phyloP scores from a whole-genome alignment of 2,113 vertebrate species.

The Gulo gulo region DNA sequence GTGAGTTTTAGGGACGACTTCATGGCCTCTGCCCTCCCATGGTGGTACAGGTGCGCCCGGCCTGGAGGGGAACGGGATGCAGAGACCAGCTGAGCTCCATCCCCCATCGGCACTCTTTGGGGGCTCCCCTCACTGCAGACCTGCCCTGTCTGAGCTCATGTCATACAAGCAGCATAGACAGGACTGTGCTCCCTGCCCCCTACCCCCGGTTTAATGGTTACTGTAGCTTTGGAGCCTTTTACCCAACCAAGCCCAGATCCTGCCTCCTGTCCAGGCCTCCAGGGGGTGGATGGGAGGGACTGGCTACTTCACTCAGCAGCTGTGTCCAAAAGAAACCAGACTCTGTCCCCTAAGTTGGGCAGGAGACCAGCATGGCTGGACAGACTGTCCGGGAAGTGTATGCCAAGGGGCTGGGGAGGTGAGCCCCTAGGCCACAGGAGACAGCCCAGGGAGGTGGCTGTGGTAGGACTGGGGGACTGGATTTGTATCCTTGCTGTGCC shows the following conservation, averaged over 20 bases:
- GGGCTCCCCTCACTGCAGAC: too few species aligned
- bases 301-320: too few species aligned
- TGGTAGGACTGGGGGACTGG: background rate
- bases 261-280: background rate
- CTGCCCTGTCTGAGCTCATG: background rate
- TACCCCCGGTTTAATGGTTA: rapidly evolving
- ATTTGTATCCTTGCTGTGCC: background rate
- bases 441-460: background rate
- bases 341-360: background rate
- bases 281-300: background rate
- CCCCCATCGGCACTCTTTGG: rapidly evolving
- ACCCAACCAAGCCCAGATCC: background rate
- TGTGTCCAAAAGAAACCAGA: background rate
- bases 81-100: background rate
- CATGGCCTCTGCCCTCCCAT: background rate
- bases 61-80: background rate
- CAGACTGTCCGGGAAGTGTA: rapidly evolving
- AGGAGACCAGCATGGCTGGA: background rate
- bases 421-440: background rate
- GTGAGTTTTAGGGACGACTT: background rate
- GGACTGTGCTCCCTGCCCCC: background rate
- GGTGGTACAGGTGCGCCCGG: background rate
- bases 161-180: background rate
- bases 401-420: background rate
- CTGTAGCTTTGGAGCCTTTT: background rate